Conservation (phyloP, 2,797 vertebrate species). For the Enteromius thamalakanensis region DNA sequence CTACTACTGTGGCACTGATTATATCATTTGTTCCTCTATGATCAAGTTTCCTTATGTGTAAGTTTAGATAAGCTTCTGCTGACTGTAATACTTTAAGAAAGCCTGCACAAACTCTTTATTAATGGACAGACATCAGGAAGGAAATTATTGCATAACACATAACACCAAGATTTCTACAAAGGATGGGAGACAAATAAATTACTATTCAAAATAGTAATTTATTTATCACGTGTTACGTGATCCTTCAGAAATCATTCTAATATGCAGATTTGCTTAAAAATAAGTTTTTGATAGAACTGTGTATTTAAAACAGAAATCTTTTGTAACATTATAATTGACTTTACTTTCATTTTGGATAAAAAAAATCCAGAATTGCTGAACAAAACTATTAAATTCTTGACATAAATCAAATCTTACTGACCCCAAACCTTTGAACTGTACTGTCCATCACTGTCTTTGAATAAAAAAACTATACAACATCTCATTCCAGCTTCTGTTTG, state of each 20-base stretch:
- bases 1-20: background rate
- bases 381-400: background rate
- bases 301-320: background rate
- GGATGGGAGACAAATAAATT: background rate
- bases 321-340: background rate
- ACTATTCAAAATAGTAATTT: background rate
- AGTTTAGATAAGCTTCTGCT: slow-evolving; percentile 2
- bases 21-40: background rate
- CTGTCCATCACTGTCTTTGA: background rate
- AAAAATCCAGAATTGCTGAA: background rate
- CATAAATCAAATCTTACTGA: background rate
- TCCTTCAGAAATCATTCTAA: background rate
- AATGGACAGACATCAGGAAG: background rate
- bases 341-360: background rate
- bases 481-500: background rate
- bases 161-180: background rate
- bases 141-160: slow-evolving; percentile 2
- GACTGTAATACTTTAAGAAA: background rate
- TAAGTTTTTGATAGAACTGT: no score
- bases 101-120: background rate
- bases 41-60: background rate
- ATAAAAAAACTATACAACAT: background rate
- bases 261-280: background rate
- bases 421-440: background rate
- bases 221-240: background rate